Evolutionary conservation across 2,888 invertebrate species (phyloP).

Genomic region (Microdon myrmicae): DNA sequence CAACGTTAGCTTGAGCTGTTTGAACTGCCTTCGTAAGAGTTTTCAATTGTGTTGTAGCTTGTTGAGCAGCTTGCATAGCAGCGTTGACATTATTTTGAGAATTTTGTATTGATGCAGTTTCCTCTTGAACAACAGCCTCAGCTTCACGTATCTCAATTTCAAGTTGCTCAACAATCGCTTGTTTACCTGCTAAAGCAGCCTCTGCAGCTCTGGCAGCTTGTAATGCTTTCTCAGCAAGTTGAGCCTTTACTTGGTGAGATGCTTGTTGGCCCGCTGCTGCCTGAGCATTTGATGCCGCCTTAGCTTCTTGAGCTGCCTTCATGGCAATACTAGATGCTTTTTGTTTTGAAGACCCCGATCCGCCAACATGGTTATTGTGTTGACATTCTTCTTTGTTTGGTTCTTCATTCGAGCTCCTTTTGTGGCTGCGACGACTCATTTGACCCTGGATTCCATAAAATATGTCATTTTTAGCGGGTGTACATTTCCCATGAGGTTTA

Average conservation of each 20-base stretch:
- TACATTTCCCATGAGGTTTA: too few relatives aligned
- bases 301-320: slow-evolving; percentile 79
- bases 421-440: too few relatives aligned
- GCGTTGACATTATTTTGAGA: slow-evolving; percentile 73
- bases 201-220: slow-evolving; percentile 79
- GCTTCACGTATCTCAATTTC: slow-evolving; percentile 77
- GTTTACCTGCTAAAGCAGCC: slow-evolving; percentile 76
- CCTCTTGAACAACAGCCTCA: slow-evolving; percentile 72
- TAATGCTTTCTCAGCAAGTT: slow-evolving; percentile 77
- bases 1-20: slow-evolving; percentile 70
- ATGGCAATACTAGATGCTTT: slow-evolving; percentile 76
- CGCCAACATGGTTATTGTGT: too few relatives aligned
- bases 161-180: slow-evolving; percentile 75
- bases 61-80: slow-evolving; percentile 73
- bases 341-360: slow-evolving; percentile 57
- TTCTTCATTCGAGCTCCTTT: too few relatives aligned
- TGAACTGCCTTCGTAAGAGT: slow-evolving; percentile 68
- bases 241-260: slow-evolving; percentile 76
- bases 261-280: slow-evolving; percentile 77
- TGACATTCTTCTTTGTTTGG: slow-evolving; percentile 27
- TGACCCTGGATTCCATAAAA: neutral
- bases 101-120: slow-evolving; percentile 72
- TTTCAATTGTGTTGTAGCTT: slow-evolving; percentile 70
- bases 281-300: slow-evolving; percentile 78
- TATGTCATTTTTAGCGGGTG: neutral